phyloP scores from a whole-genome alignment of 2,888 invertebrate genomes.

The Ophioninae sp. region DNA sequence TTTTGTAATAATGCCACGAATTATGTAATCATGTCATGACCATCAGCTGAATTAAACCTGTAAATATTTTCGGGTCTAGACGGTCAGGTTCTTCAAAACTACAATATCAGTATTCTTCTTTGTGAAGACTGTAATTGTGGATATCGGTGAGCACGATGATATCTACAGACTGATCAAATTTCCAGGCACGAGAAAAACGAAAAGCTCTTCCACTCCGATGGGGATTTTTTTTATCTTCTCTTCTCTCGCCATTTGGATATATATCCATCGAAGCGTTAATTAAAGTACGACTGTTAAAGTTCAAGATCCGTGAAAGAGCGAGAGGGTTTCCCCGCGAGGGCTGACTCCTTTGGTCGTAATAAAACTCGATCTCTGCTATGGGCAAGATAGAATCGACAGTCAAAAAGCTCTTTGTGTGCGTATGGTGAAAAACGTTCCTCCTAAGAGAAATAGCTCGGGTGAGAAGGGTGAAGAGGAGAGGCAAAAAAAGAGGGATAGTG shows the following conservation, averaged over 20 bases:
- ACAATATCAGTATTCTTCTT: background rate
- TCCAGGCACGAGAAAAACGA: conserved; percentile 26
- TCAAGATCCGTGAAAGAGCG: conserved; percentile 70
- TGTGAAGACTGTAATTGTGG: background rate
- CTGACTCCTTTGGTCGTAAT: conserved; percentile 58
- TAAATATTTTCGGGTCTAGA: background rate
- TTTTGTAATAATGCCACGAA: too few species aligned
- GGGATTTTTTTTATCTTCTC: conserved; percentile 21
- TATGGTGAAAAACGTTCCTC: conserved; percentile 52
- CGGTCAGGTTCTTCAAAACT: background rate
- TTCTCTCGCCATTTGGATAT: conserved; percentile 26
- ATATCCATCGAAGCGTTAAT: conserved; percentile 71
- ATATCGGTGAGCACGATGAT: background rate
- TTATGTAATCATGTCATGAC: too few species aligned
- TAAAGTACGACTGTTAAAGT: conserved; percentile 77
- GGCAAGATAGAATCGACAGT: conserved; percentile 62
- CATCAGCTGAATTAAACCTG: background rate
- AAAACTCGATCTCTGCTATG: conserved; percentile 66
- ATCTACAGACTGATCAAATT: background rate
- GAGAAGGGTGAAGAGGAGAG: conserved; percentile 49
- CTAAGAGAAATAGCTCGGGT: conserved; percentile 37
- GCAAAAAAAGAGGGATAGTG: conserved; percentile 51
- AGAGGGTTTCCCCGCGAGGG: conserved; percentile 36
- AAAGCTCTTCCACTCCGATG: conserved; percentile 10
- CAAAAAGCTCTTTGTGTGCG: conserved; percentile 60